Percentiles rank a stretch among this genome's conserved stretches.
Conservation (phyloP, 2,888 invertebrate species). For the Chrysotoxum bicinctum region DNA sequence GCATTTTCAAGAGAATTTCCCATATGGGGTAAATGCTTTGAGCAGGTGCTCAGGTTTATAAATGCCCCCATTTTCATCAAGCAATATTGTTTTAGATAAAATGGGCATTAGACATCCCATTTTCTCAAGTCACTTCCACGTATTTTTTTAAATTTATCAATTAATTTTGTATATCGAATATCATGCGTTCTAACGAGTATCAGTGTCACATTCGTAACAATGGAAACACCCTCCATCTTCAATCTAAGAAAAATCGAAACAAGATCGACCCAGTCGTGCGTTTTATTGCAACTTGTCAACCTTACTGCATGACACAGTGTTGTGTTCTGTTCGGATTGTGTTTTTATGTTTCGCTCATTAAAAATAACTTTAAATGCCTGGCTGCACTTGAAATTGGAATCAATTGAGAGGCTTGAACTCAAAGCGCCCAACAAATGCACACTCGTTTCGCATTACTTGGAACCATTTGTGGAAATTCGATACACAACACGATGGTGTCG, state of each 20-base stretch:
- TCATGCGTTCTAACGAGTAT: no score
- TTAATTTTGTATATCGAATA: no score
- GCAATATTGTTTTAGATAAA: no score
- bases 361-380: constrained; percentile 36
- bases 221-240: no score
- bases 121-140: no score
- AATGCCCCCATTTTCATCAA: no score
- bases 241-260: not conserved
- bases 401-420: constrained; percentile 15
- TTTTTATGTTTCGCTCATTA: not conserved
- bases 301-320: not conserved
- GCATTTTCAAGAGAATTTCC: no score
- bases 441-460: constrained; percentile 1
- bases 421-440: constrained; percentile 26
- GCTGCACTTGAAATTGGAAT: constrained; percentile 48
- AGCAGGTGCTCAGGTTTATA: no score
- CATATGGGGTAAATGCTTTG: no score
- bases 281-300: not conserved
- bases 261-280: not conserved
- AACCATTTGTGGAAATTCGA: constrained; percentile 15
- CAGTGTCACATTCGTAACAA: no score
- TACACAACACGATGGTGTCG: not conserved
- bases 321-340: not conserved
- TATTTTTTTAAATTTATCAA: no score
- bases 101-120: no score